Evolutionary conservation across 2,797 vertebrate species (phyloP), one percentile per base, ranked within the genome.

Genomic region (Rousettus madagascariensis): DNA sequence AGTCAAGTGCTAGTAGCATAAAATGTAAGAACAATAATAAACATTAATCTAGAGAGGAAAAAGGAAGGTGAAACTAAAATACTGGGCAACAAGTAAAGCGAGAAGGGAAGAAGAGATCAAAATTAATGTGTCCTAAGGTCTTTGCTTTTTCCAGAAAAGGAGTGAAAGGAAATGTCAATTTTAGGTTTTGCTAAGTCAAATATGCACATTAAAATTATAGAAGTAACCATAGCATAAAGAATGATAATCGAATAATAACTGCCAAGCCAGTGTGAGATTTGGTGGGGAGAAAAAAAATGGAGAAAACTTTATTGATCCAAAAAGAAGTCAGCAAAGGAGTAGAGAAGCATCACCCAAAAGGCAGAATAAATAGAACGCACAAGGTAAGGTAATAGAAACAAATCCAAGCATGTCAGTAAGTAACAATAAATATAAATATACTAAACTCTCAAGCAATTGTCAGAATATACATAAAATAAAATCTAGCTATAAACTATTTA

Each of bases 381-480:
- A 71, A 95, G 93, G 66, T 72, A 95, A 84, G n/a, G 87, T 51
- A 28, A 77, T 2, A 86, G 78, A 94, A 88, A 96, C 38, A 85
- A 82, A 96, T 66, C 26, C 65, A 68, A 86, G 24, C 24, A 66
- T 68, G 87, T 90, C 36, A 65, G 36, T 65, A 68, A 96, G 96
- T 66, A 71, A 90, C 87, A 95, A 92, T 93, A 96, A 96, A 95
- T 91, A 94, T 95, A 93, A 95, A 94, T 46, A 71, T 90, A 83
- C 83, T 91, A 95, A 91, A 86, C 71, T 94, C 59, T 83, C 83
- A 55, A 83, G 49, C 65, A 91, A 59, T 65, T 85, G 38, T 72
- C 90, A 83, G 51, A 86, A 71, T 87, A 82, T 55, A 68, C 77
- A 86, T 63, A 90, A 86, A 57, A 71, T 69, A 77, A 92, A 87